Evolutionary conservation across 2,113 vertebrate species (phyloP).

Genomic region (Bungarus multicinctus): DNA sequence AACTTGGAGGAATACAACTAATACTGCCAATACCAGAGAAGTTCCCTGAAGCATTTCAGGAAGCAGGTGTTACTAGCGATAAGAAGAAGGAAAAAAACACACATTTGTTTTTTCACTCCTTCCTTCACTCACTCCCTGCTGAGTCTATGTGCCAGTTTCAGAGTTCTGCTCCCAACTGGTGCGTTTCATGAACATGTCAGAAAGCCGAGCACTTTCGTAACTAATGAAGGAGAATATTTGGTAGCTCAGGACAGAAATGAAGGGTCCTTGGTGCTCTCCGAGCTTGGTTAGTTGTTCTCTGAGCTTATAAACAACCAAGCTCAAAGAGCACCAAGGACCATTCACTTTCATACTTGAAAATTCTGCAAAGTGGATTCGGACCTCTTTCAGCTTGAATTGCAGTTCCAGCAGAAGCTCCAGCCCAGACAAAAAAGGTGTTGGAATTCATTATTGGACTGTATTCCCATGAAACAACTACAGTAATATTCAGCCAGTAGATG

Average conservation of each 20-base stretch:
- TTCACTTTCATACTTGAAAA: neutral
- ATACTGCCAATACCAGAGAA: neutral
- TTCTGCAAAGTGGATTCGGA: neutral
- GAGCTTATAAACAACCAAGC: neutral
- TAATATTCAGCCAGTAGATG: too few relatives aligned
- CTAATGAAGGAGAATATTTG: neutral
- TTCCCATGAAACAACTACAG: too few relatives aligned
- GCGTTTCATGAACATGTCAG: neutral
- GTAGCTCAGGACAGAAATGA: neutral
- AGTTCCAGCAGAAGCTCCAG: neutral
- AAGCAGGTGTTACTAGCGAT: neutral
- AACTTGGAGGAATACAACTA: neutral
- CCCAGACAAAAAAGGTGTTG: neutral
- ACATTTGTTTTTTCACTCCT: neutral
- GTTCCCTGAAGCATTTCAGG: neutral
- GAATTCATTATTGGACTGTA: too few relatives aligned
- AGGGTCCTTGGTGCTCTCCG: neutral
- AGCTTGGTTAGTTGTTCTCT: neutral
- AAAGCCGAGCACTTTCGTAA: neutral
- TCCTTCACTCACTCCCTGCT: neutral
- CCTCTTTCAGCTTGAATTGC: neutral
- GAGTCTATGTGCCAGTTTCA: neutral
- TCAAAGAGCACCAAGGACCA: neutral
- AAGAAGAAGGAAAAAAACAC: neutral
- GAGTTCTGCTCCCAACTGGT: neutral